Conservation (phyloP, 2,888 invertebrate genomes). For the Physocephala rufipes region DNA sequence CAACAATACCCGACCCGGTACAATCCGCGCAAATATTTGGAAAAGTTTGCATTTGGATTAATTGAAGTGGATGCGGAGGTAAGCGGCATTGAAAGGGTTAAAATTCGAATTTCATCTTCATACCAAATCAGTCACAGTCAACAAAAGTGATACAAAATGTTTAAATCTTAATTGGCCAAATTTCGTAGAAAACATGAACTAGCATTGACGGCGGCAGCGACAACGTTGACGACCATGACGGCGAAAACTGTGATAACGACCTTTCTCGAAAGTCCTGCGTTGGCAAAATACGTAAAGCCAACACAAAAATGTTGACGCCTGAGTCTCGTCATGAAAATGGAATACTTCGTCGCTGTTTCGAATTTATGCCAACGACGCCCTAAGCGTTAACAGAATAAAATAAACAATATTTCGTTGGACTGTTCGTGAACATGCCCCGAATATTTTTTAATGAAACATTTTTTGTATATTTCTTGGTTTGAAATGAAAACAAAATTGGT, state of each 20-base stretch:
- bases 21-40: slow-evolving; percentile 59
- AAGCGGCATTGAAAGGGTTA: slow-evolving; percentile 28
- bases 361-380: neutral
- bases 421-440: slow-evolving; percentile 2
- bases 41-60: slow-evolving; percentile 48
- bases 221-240: slow-evolving; percentile 24
- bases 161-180: slow-evolving; percentile 56
- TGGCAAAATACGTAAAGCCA: slow-evolving; percentile 31
- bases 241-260: no score
- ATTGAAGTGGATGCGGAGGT: slow-evolving; percentile 19
- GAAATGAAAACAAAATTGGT: no score
- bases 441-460: slow-evolving; percentile 22
- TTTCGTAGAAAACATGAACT: slow-evolving; percentile 58
- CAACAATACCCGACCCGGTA: no score
- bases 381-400: neutral
- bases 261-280: slow-evolving; percentile 33
- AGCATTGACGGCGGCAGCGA: slow-evolving; percentile 36
- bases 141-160: slow-evolving; percentile 26
- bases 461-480: no score
- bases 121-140: slow-evolving; percentile 33
- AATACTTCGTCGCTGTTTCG: slow-evolving; percentile 33
- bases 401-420: neutral
- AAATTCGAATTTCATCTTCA: slow-evolving; percentile 31
- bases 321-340: slow-evolving; percentile 23
- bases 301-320: slow-evolving; percentile 24